Evolutionary conservation across 92 coral and sea anemone genomes (phyloP).

Genomic region (Montipora capitata): DNA sequence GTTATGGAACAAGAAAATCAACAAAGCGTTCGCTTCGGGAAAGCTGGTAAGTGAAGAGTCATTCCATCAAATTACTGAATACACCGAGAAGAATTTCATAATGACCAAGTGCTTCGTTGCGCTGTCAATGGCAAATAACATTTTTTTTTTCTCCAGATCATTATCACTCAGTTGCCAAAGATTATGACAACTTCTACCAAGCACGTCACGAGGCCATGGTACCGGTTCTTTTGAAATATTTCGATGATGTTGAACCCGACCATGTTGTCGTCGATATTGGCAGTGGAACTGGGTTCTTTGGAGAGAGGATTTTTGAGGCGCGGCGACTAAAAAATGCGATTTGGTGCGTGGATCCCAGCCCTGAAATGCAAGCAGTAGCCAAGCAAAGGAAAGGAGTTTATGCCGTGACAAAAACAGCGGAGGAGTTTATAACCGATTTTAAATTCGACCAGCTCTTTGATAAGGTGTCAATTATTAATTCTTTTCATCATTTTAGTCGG

Average conservation of each 20-base stretch:
- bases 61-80: background rate
- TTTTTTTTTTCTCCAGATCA: slow-evolving; percentile 11
- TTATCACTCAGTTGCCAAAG: background rate
- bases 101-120: background rate
- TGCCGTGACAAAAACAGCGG: slow-evolving; percentile 6
- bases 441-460: background rate
- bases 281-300: slow-evolving; percentile 30
- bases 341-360: slow-evolving; percentile 35
- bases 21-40: background rate
- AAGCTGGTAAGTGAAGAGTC: background rate
- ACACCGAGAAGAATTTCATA: background rate
- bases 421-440: background rate
- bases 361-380: slow-evolving; percentile 26
- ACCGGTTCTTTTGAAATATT: background rate
- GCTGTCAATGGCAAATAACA: no score
- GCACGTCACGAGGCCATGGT: slow-evolving; percentile 5
- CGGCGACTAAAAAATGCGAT: slow-evolving; percentile 10
- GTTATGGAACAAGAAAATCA: background rate
- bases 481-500: slow-evolving; percentile 15
- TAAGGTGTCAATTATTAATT: background rate
- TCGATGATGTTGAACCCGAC: background rate
- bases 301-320: slow-evolving; percentile 3
- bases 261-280: slow-evolving; percentile 19
- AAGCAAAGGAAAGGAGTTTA: slow-evolving; percentile 1
- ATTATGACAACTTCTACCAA: slow-evolving; percentile 12